Conservation (phyloP, 2,888 invertebrate genomes). For the Drosophila borealis region DNA sequence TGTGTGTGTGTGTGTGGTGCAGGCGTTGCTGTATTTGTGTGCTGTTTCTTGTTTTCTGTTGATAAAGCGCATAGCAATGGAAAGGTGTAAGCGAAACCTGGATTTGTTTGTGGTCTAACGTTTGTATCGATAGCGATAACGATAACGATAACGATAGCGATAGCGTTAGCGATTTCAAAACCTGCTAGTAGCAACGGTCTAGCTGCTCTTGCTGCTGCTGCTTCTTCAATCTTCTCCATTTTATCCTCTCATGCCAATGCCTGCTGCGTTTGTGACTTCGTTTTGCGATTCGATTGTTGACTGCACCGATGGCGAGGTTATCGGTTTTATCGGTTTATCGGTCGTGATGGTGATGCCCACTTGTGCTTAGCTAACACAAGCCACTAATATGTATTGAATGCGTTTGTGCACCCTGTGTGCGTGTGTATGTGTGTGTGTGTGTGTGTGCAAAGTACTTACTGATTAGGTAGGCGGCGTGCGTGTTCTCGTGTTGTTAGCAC, state of each 20-base stretch:
- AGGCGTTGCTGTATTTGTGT: conserved; percentile 15
- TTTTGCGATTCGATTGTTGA: conserved; percentile 21
- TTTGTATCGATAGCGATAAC: conserved; percentile 24
- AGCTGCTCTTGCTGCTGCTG: conserved; percentile 18
- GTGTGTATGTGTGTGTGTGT: not conserved
- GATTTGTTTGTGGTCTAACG: conserved; percentile 26
- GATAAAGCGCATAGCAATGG: conserved; percentile 49
- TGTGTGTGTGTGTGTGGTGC: conserved; percentile 21
- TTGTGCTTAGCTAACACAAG: conserved; percentile 31
- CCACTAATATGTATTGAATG: conserved; percentile 19
- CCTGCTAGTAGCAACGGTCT: conserved; percentile 28
- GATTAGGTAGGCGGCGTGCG: conserved; percentile 65
- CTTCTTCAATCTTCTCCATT: conserved; percentile 7
- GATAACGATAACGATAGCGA: conserved; percentile 30
- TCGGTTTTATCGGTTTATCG: conserved; percentile 25
- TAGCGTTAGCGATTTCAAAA: conserved; percentile 37
- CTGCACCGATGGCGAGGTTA: conserved; percentile 28
- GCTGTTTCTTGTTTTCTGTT: conserved; percentile 9
- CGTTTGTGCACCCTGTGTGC: conserved; percentile 11
- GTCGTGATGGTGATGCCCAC: conserved; percentile 18
- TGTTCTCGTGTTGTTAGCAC: conserved; percentile 73
- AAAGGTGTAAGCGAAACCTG: conserved; percentile 44
- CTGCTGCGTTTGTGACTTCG: conserved; percentile 15
- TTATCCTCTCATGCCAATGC: conserved; percentile 13
- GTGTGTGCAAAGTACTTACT: conserved; percentile 67